These are phyloP conservation scores for Centropristis striata DNA, from an alignment of 2,113 vertebrate genomes.

Conservation along the genomic window DNA sequence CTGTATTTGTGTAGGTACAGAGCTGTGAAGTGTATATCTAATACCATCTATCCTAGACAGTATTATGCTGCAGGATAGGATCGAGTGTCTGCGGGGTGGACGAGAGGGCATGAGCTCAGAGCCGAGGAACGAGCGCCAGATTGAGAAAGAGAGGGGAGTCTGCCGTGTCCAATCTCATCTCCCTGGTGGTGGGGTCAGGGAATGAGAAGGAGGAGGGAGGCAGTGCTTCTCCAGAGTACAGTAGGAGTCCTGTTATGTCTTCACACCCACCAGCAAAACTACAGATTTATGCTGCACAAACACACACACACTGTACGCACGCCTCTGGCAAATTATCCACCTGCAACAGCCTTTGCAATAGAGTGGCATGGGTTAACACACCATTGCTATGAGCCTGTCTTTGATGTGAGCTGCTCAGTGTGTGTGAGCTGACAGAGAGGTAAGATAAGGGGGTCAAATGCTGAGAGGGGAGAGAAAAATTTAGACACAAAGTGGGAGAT, in stretches of 20 bases:
- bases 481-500: conserved; percentile 65
- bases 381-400: conserved; percentile 74
- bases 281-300: conserved; percentile 32
- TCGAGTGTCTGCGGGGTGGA: conserved; percentile 29
- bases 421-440: conserved; percentile 64
- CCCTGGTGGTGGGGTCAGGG: conserved; percentile 49
- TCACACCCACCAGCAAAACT: conserved; percentile 62
- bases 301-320: conserved; percentile 38
- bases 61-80: conserved; percentile 33
- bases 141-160: conserved; percentile 42
- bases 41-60: conserved; percentile 19
- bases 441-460: conserved; percentile 71
- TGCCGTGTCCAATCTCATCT: conserved; percentile 68
- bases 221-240: conserved; percentile 39
- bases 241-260: conserved; percentile 49
- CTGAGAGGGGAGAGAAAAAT: conserved; percentile 55
- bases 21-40: conserved; percentile 57
- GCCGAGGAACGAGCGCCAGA: conserved; percentile 49
- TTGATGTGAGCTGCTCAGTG: conserved; percentile 78
- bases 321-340: conserved; percentile 63
- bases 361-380: conserved; percentile 81
- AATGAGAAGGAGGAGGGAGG: conserved; percentile 18
- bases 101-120: conserved; percentile 64
- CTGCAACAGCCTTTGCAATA: conserved; percentile 69
- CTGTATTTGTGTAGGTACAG: conserved; percentile 43